A percentile compares a stretch with the other conserved stretches of the same genome.
Conservation (phyloP, 2,113 vertebrate species). For the Ceyx cyanopectus region DNA sequence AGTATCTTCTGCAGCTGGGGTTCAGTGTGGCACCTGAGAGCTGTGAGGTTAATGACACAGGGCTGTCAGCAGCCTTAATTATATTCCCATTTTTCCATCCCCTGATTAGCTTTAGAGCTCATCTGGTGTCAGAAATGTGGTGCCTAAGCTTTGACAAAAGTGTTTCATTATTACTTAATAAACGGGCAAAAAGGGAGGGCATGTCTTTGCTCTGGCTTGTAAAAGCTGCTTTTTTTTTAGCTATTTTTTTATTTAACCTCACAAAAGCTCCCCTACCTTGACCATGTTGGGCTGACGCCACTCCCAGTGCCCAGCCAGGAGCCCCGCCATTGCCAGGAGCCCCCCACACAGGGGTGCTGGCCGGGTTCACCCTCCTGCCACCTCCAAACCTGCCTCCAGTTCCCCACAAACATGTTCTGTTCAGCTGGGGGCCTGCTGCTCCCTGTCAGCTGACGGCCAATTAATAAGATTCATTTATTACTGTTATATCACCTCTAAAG, state of each 20-base stretch:
- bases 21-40: conserved; percentile 62
- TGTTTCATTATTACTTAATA: conserved; percentile 62
- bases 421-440: conserved; percentile 6
- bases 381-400: background rate
- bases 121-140: conserved; percentile 64
- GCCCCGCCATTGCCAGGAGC: background rate
- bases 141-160: conserved; percentile 48
- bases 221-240: background rate
- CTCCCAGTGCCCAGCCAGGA: background rate
- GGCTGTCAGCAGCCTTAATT: conserved; percentile 59
- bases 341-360: background rate
- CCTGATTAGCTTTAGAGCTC: conserved; percentile 52
- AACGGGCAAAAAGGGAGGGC: conserved; percentile 11
- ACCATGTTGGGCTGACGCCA: background rate
- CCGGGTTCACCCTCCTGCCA: background rate
- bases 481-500: background rate
- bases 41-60: conserved; percentile 52
- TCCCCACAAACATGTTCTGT: background rate
- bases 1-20: conserved; percentile 24
- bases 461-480: conserved; percentile 47
- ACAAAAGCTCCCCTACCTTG: background rate
- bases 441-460: background rate
- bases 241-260: background rate
- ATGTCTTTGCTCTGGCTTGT: background rate
- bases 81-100: conserved; percentile 47